Base-by-base conservation (phyloP, 2,797 vertebrate genomes). In the Myotis pilosus region DNA sequence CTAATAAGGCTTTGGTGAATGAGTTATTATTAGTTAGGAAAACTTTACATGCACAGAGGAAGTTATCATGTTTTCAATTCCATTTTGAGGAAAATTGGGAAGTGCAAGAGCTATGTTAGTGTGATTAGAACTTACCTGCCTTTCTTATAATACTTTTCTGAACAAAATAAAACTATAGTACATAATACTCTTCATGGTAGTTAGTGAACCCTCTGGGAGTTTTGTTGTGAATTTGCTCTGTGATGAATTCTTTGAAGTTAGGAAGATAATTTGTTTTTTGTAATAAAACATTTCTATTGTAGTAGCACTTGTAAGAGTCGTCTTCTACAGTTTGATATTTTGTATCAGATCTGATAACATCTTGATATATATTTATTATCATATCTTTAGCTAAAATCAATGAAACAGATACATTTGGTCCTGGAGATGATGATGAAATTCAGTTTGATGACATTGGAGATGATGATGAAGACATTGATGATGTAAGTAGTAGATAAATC, bases 371-470 rank as follows among this genome's bases (percentile, higher is more conserved):
- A 64, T 93, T 87, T 92, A 49, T 89, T 78, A 94, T 95, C 71
- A 47, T 47, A 15, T 94, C 87, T 92, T 12, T 96, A 99, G 99
- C 99, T 98, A 99, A 99, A 99, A 99, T 99, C 98, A 99, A 99
- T 91, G 99, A 99, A 98, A 99, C 99, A 4, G 99, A 99, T 98
- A 99, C 99, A 53, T 99, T 99, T 92, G 99, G 99, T 25, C 99
- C 99, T 30, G 99, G 99, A 96, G 99, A 99, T 97, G 99, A 99
- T 41, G 99, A 99, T 28, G 99, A 99, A 97, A 99, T 99, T 98
- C 99, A 99, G 98, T 99, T 99, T 44, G 99, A 99, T 97, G 99
- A 99, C 98, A 99, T 99, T 85, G 99, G 99, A 13, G 99, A 99
- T 92, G 99, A 99, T 76, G 99, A 99, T 92, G 99, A 99, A 97